Percentiles rank a stretch among this genome's conserved stretches.
phyloP scores from a whole-genome alignment of 1,140 invertebrate species.

The Agrypnia vestita region DNA sequence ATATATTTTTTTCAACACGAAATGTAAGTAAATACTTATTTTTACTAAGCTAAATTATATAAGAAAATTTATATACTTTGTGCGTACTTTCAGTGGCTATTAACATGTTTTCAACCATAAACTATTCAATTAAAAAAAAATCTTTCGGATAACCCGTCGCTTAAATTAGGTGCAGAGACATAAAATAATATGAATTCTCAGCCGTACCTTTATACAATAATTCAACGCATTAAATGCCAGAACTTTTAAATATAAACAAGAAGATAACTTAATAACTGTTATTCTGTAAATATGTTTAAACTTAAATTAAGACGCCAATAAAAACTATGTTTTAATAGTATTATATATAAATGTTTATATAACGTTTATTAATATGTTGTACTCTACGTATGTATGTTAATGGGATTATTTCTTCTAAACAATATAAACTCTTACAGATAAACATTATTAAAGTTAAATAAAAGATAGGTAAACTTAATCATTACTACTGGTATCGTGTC shows the following conservation, averaged over 20 bases:
- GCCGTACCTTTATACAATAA: constrained; percentile 14
- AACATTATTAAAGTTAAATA: constrained; percentile 32
- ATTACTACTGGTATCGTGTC: constrained; percentile 53
- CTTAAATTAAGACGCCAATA: constrained; percentile 34
- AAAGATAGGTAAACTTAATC: constrained; percentile 42
- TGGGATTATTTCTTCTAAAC: constrained; percentile 33
- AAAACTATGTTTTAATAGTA: constrained; percentile 44
- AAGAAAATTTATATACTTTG: constrained; percentile 32
- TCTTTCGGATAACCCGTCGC: constrained; percentile 29
- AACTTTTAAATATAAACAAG: constrained; percentile 38
- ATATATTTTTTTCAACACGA: constrained; percentile 32
- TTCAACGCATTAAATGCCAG: constrained; percentile 50
- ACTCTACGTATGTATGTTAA: constrained; percentile 51
- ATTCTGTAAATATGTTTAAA: constrained; percentile 28
- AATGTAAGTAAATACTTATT: background rate
- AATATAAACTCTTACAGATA: constrained; percentile 47
- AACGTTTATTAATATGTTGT: constrained; percentile 45
- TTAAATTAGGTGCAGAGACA: constrained; percentile 34
- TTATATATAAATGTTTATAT: constrained; percentile 27
- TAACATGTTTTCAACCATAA: constrained; percentile 21
- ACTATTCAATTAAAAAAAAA: constrained; percentile 28
- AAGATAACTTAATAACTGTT: constrained; percentile 35
- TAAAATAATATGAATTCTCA: constrained; percentile 15
- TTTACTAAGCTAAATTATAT: background rate
- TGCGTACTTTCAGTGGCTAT: constrained; percentile 38